A percentile compares a stretch with the other conserved stretches of the same genome.
These are phyloP conservation scores for Scrobipalpa atriplicella DNA, from an alignment of 2,888 invertebrate species.

Conservation along the genomic window DNA sequence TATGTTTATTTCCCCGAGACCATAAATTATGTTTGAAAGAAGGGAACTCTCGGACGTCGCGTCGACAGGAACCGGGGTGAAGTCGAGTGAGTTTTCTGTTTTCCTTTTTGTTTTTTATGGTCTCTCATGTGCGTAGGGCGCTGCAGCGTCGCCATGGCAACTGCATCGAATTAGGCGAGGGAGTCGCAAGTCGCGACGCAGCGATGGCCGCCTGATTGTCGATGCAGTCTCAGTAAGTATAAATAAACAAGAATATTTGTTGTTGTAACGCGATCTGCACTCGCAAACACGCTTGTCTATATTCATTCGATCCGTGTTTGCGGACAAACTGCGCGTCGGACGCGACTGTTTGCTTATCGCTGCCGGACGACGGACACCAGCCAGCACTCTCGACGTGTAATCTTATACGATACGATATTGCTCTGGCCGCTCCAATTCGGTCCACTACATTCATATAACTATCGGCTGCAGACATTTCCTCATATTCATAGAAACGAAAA, in stretches of 20 bases:
- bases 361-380: conserved; percentile 38
- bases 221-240: conserved; percentile 44
- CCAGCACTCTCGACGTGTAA: conserved; percentile 60
- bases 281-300: conserved; percentile 73
- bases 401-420: conserved; percentile 56
- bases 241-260: conserved; percentile 71
- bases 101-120: conserved; percentile 76
- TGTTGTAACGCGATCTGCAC: conserved; percentile 73
- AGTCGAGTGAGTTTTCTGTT: conserved; percentile 73
- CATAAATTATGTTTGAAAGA: conserved; percentile 84
- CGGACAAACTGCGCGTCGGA: conserved; percentile 76
- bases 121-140: conserved; percentile 65
- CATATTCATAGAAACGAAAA: neutral
- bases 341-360: conserved; percentile 63
- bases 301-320: conserved; percentile 79
- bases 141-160: conserved; percentile 73
- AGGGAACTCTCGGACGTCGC: conserved; percentile 81
- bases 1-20: conserved; percentile 83
- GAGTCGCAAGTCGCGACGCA: conserved; percentile 33
- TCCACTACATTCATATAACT: conserved; percentile 15
- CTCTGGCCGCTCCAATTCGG: conserved; percentile 26
- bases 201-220: conserved; percentile 45
- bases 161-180: conserved; percentile 72
- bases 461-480: neutral
- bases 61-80: conserved; percentile 79